Evolutionary conservation across 2,888 invertebrate species (phyloP), one percentile per base, ranked within the genome.

Genomic region (Ophion obscuratus): DNA sequence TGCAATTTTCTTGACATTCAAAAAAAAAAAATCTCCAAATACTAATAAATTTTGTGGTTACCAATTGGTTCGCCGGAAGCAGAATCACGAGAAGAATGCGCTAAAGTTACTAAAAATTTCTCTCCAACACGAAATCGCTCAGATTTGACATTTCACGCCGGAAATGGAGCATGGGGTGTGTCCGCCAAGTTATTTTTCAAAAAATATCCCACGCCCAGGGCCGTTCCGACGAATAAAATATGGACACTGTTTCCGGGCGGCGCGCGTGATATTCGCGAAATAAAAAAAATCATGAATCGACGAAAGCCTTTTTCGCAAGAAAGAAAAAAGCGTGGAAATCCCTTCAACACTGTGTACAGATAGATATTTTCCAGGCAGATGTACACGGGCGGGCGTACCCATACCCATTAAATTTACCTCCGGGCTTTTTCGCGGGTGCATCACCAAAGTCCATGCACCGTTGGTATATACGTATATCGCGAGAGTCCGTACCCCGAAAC

Each of bases 341-440:
- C 44, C 59, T 44, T 67, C 57, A 57, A 67, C 27, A 20, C 67
- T 24, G 77, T 44, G 14, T 36, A 57, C 36, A 81, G 62, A 78
- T 70, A 68, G 62, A 74, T 70, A 68, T 78, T 78, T 78, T 20
- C 68, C 78, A 61, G 47, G 78, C 78, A 78, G 78, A 78, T 85
- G 74, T 68, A 77, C 77, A 66, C 17, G 71, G 44, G 44, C 64
- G 73, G 53, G 14, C 76, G 57, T 76, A 44, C 47, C 44, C 27
- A 68, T 70, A 70, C 66, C 61, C 47, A 78, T 78, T 36, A 77
- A 78, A 73, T 76, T 14, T 53, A 73, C 66, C 71, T 80, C 76
- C 66, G 76, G 68, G 67, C 80, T 75, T 86, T 83, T 68, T 80
- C 85, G 85, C 85, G 79, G 76, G 68, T 73, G 80, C 82, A 85